Base-by-base conservation (phyloP, 2,113 vertebrate species). In the Paramisgurnus dabryanus region DNA sequence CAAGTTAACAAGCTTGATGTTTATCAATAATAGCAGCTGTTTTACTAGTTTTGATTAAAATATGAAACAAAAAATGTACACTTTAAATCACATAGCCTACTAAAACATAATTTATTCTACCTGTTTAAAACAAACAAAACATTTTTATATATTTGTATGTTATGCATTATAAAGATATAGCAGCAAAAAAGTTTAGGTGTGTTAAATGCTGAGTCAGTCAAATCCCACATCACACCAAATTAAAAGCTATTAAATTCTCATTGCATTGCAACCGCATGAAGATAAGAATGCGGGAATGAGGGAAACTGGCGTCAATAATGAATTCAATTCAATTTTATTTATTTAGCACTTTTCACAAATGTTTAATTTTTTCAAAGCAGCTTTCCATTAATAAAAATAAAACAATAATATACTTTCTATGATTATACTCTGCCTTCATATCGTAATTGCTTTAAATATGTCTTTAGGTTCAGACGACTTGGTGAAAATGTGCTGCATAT, bases 191-290 rank as follows among this genome's bases (percentile, higher is more conserved):
- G 9, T 41, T 5, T 41, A 4, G 49, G 47, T 43, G 41, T 49
- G 22, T 67, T 40, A 61, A 75, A 81, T 50, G 45, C 73, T 69
- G 17, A 49, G 17, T 7, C 40, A 49, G 57, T 12, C 77, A 18
- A 79, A 79, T 79, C 57, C 43, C 57, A 80, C 78, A 80, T 80
- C 80, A 66, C 47, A 82, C 39, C 8, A 15, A n/a, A 71, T 71
- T 47, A 77, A 66, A 63, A 22, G 47, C 34, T 39, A 70, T 39
- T 7, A 15, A 70, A 12, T 27, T 17, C 13, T 34, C 43, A 53
- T 18, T 4, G 17, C 55, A 58, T 6, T 6, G 10, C 34, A 55
- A 67, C 57, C 27, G 9, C 12, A n/a, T 15, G 49, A 77, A 34
- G 67, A 82, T 18, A 10, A 22, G 11, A 45, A 55, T 7, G 50